Evolutionary conservation across 1,140 invertebrate genomes (phyloP).

Genomic region (Drosophila ercepeae): DNA sequence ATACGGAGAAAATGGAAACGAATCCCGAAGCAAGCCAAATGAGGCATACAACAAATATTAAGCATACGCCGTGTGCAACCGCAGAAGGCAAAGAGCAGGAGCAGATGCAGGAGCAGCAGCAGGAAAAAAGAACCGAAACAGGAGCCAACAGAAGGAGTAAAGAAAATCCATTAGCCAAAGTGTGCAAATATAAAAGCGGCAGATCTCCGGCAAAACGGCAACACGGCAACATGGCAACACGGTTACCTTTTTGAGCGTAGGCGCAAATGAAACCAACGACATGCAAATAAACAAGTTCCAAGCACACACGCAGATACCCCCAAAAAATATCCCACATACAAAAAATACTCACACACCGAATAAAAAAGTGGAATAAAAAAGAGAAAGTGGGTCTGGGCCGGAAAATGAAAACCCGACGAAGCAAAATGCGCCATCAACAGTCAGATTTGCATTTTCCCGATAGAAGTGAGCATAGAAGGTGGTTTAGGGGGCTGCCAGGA

Average conservation of each 20-base stretch:
- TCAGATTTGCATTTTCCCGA: slow-evolving; percentile 76
- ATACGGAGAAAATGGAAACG: slow-evolving; percentile 7
- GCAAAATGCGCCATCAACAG: slow-evolving; percentile 77
- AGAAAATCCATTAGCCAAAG: slow-evolving; percentile 77
- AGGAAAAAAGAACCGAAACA: neutral
- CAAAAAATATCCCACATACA: slow-evolving; percentile 13
- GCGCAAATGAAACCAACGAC: slow-evolving; percentile 73
- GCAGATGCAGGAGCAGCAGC: too few relatives aligned
- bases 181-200: slow-evolving; percentile 69
- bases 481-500: neutral
- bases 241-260: slow-evolving; percentile 56
- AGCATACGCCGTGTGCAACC: slow-evolving; percentile 77
- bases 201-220: slow-evolving; percentile 22
- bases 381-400: neutral
- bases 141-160: slow-evolving; percentile 14
- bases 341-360: slow-evolving; percentile 1
- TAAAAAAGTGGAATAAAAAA: slow-evolving; percentile 25
- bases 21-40: slow-evolving; percentile 63
- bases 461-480: slow-evolving; percentile 25
- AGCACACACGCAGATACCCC: slow-evolving; percentile 25
- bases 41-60: slow-evolving; percentile 78
- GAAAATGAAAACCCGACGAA: slow-evolving; percentile 57
- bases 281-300: slow-evolving; percentile 70
- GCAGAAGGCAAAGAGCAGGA: slow-evolving; percentile 41
- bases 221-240: slow-evolving; percentile 16